phyloP scores from a whole-genome alignment of 2,888 invertebrate genomes.

The Temnothorax rugatulus region DNA sequence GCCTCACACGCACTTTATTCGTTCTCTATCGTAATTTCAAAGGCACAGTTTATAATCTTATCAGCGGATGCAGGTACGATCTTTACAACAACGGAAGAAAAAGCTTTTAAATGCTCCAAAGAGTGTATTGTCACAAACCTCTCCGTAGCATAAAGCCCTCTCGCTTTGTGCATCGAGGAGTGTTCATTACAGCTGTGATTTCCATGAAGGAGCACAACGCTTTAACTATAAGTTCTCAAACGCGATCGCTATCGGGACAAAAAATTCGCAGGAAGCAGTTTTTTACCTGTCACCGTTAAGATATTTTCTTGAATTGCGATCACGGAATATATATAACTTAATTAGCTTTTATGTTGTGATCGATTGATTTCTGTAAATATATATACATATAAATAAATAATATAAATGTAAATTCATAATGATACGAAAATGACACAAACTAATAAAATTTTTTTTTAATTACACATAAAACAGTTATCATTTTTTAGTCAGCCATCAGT shows the following conservation, averaged over 20 bases:
- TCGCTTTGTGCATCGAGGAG: conserved; percentile 56
- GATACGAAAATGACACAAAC: background rate
- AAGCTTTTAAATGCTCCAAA: conserved; percentile 43
- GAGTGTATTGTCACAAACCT: conserved; percentile 49
- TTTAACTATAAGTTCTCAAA: conserved; percentile 22
- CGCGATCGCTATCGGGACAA: background rate
- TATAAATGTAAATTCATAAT: background rate
- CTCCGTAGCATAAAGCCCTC: conserved; percentile 12
- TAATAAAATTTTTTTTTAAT: no score
- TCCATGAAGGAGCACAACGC: conserved; percentile 47
- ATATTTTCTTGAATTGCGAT: background rate
- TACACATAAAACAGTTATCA: background rate
- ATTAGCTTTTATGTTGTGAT: background rate
- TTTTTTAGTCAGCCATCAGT: background rate
- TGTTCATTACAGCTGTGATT: conserved; percentile 64
- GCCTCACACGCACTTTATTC: conserved; percentile 28
- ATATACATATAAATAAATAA: conserved; percentile 20
- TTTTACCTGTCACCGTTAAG: background rate
- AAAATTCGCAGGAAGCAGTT: conserved; percentile 1
- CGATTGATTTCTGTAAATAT: background rate
- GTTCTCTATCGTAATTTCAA: conserved; percentile 37
- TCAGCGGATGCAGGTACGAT: conserved; percentile 34
- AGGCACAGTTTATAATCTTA: conserved; percentile 46
- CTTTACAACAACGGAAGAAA: conserved; percentile 41
- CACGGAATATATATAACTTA: background rate